Evolutionary conservation across 2,888 invertebrate species (phyloP), one percentile per base, ranked within the genome.

Genomic region (Acanthosoma haemorrhoidale): DNA sequence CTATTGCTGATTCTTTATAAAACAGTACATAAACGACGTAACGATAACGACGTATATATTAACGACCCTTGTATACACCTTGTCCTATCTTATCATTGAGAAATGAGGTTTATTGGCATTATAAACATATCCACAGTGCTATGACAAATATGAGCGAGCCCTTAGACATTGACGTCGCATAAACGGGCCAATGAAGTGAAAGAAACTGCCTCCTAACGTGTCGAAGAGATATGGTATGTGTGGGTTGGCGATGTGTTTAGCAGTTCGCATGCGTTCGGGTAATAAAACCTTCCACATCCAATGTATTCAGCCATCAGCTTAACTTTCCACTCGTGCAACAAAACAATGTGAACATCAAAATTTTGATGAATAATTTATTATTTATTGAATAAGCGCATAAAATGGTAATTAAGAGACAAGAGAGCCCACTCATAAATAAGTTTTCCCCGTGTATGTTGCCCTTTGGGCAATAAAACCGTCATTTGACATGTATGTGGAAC

Each of bases 361-460:
- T 61, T 36, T 61, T 34, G 36, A 61, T 61, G 61, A 61, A 61
- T 61, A 61, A 61, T 61, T 61, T 61, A 61, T 61, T 61, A 61
- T 61, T 61, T 61, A 61, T 36, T 34, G 36, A 61, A 38, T 38
- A 38, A 34, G 3, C 36, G 61, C 61, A 61, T 61, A 61, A 61
- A 61, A 61, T 61, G 36, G 61, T 61, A 61, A 61, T 61, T 61
- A 61, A 61, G 61, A 21, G 21, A 61, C 34, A 21, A 25, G 51
- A 2, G 4, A n/a, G 21, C 4, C 18, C 34, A 21, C 13, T 36
- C 61, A 36, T 61, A 61, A 61, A 61, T 61, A 38, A 61, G 34
- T 21, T n/a, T 18, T 61, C 38, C n/a, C 61, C 61, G 21, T 61
- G 61, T 61, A 31, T 15, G 21, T 21, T 32, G 61, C n/a, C 34